A percentile compares a stretch with the other conserved stretches of the same genome.
Conservation (phyloP, 2,888 invertebrate species). For the Chaitophorus viminalis region DNA sequence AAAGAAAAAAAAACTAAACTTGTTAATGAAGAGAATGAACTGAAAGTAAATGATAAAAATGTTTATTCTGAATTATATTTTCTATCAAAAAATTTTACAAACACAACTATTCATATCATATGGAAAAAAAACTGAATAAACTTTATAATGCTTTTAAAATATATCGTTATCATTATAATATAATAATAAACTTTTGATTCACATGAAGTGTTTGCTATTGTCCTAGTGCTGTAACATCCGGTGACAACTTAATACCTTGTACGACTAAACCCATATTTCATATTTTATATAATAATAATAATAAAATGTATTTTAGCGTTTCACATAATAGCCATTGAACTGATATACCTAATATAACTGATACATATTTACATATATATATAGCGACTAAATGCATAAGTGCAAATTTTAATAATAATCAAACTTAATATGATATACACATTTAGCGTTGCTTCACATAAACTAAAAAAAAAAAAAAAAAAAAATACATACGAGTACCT, state of each 20-base stretch:
- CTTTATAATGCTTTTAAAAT: too few relatives aligned
- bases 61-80: too few relatives aligned
- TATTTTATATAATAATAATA: background rate
- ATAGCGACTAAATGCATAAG: conserved; percentile 24
- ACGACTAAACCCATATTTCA: background rate
- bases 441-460: background rate
- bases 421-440: background rate
- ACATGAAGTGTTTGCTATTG: background rate
- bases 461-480: background rate
- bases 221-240: background rate
- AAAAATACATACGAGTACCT: background rate
- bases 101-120: too few relatives aligned
- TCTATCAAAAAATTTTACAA: too few relatives aligned
- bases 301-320: conserved; percentile 6
- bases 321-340: conserved; percentile 3
- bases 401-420: conserved; percentile 19
- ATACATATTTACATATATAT: background rate
- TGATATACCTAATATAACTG: too few relatives aligned
- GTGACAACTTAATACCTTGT: background rate
- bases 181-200: background rate
- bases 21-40: too few relatives aligned
- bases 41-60: too few relatives aligned
- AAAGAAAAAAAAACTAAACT: too few relatives aligned
- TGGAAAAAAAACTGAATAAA: too few relatives aligned
- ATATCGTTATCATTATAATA: background rate